Conservation (phyloP, 2,888 invertebrate species). For the Tineola bisselliella region DNA sequence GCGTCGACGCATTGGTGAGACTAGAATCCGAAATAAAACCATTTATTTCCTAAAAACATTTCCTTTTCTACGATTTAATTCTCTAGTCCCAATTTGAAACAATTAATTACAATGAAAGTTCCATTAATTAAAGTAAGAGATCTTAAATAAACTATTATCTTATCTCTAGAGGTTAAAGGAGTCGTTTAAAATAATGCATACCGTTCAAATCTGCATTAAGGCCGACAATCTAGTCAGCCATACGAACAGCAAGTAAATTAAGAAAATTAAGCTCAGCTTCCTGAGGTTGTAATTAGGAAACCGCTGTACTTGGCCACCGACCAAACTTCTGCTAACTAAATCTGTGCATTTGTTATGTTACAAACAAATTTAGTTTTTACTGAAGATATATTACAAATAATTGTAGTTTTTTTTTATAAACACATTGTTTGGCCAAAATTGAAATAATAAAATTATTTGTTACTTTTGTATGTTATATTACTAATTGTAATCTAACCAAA, state of each 20-base stretch:
- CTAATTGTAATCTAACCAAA: not conserved
- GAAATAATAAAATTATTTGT: not conserved
- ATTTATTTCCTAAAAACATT: too few relatives aligned
- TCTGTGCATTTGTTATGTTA: too few relatives aligned
- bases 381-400: too few relatives aligned
- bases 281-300: constrained; percentile 59
- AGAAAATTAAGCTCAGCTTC: constrained; percentile 61
- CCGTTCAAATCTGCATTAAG: constrained; percentile 39
- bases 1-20: too few relatives aligned
- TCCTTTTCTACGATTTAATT: too few relatives aligned
- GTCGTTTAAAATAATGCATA: constrained; percentile 54
- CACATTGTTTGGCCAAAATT: too few relatives aligned
- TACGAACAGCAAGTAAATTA: constrained; percentile 53
- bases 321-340: constrained; percentile 25
- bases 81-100: not conserved
- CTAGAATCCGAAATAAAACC: too few relatives aligned
- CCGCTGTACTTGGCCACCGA: constrained; percentile 53
- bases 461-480: not conserved
- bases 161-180: constrained; percentile 22
- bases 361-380: too few relatives aligned
- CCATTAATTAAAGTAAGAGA: not conserved
- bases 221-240: not conserved
- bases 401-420: too few relatives aligned
- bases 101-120: not conserved
- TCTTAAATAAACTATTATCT: constrained; percentile 3